Conservation (phyloP, 2,797 vertebrate species). For the Cryptoblepharus egeriae region DNA sequence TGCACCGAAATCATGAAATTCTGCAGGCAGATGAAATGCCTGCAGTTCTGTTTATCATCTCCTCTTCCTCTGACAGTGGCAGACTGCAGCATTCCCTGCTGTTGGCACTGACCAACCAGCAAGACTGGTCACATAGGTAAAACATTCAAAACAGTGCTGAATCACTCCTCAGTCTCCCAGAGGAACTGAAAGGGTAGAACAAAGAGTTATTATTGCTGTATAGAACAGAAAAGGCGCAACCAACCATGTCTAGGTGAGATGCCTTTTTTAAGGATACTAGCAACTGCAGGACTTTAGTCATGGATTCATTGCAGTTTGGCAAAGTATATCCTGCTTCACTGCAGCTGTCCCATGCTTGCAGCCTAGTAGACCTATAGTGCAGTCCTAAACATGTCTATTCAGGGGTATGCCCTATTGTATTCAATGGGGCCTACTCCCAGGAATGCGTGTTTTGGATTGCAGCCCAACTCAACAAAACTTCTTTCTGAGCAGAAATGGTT, state of each 20-base stretch:
- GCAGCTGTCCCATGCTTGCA: not conserved
- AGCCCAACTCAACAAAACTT: too few species aligned
- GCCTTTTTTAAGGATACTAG: not conserved
- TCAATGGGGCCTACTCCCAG: too few species aligned
- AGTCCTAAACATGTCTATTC: not conserved
- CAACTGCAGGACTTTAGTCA: not conserved
- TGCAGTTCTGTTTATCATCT: constrained; percentile 27
- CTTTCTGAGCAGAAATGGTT: too few species aligned
- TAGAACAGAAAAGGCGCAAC: not conserved
- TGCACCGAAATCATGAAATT: not conserved
- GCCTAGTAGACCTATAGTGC: too few species aligned
- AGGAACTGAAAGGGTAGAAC: not conserved
- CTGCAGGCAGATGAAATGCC: constrained; percentile 4
- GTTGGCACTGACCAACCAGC: not conserved
- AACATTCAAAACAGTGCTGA: not conserved
- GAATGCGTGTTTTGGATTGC: too few species aligned
- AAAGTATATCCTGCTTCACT: not conserved
- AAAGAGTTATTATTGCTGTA: not conserved
- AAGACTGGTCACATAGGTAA: not conserved
- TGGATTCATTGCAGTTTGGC: not conserved
- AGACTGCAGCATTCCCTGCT: constrained; percentile 2
- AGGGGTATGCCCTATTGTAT: too few species aligned
- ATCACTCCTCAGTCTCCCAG: not conserved
- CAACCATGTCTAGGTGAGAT: too few species aligned
- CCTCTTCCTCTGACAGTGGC: not conserved